phyloP scores from a whole-genome alignment of 2,113 vertebrate genomes.

The Oreochromis aureus region DNA sequence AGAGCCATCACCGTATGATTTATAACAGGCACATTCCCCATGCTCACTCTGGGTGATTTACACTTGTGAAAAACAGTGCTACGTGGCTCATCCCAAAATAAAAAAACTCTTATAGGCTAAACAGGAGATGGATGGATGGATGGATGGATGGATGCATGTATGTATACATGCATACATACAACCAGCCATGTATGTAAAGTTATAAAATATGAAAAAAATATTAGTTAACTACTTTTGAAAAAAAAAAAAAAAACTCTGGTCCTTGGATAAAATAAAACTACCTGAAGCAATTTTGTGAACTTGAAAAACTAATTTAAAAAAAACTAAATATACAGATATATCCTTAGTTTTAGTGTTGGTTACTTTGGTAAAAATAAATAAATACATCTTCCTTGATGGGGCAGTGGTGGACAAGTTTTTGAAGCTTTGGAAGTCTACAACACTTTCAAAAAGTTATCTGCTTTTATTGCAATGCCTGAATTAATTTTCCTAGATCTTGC shows the following conservation, averaged over 20 bases:
- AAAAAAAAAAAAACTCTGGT: background rate
- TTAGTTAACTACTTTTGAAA: background rate
- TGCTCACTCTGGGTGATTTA: constrained; percentile 7
- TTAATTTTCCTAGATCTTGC: background rate
- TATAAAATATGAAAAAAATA: background rate
- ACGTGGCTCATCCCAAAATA: background rate
- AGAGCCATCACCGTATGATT: constrained; percentile 50
- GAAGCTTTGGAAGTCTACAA: background rate
- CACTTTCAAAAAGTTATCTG: background rate
- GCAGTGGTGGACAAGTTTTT: background rate
- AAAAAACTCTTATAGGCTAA: background rate
- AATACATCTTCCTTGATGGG: background rate
- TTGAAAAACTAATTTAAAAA: background rate
- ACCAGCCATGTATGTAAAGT: background rate
- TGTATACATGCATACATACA: background rate
- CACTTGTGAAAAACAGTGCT: background rate
- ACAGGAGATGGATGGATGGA: background rate
- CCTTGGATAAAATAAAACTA: background rate
- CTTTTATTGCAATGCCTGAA: background rate
- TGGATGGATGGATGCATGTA: background rate
- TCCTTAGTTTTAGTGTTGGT: background rate
- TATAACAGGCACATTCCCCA: constrained; percentile 33
- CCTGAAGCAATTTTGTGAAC: background rate
- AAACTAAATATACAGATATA: background rate
- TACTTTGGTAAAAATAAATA: background rate